These are phyloP conservation scores for Trypoxylon attenuatum DNA, from an alignment of 2,888 invertebrate species.

Conservation along the genomic window DNA sequence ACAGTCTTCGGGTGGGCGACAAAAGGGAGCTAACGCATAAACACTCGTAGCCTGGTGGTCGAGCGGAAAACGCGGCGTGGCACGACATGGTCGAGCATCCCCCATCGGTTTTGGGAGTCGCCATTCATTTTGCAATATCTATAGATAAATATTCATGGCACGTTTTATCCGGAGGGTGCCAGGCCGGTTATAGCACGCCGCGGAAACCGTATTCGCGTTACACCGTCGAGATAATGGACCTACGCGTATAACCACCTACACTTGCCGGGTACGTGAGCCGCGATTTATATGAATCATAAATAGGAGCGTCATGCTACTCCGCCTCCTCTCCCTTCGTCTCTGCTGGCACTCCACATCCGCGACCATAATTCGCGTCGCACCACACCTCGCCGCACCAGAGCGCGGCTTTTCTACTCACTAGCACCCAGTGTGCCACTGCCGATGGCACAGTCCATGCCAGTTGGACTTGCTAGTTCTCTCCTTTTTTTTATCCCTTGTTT, in stretches of 20 bases:
- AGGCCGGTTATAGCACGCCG: constrained; percentile 40
- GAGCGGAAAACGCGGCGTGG: too few relatives aligned
- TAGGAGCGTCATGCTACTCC: constrained; percentile 42
- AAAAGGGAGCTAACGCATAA: too few relatives aligned
- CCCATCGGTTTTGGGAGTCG: background rate
- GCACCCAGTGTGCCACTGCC: too few relatives aligned
- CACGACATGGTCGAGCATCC: background rate
- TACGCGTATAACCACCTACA: constrained; percentile 36
- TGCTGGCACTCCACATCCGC: too few relatives aligned
- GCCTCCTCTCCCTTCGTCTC: too few relatives aligned
- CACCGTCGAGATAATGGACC: constrained; percentile 56
- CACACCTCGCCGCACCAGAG: background rate
- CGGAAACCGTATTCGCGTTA: constrained; percentile 45
- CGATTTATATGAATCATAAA: constrained; percentile 60
- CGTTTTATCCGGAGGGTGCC: constrained; percentile 42
- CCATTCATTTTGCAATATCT: constrained; percentile 54
- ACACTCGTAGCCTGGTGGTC: too few relatives aligned
- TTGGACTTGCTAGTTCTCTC: too few relatives aligned
- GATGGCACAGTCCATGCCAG: too few relatives aligned
- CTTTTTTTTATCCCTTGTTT: too few relatives aligned
- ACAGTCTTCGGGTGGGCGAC: too few relatives aligned
- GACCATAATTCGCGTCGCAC: constrained; percentile 41
- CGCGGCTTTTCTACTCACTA: too few relatives aligned
- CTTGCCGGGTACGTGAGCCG: constrained; percentile 28
- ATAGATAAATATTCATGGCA: constrained; percentile 58